A percentile compares a stretch with the other conserved stretches of the same genome.
Conservation (phyloP, 2,797 vertebrate species). For the Selene dorsalis region DNA sequence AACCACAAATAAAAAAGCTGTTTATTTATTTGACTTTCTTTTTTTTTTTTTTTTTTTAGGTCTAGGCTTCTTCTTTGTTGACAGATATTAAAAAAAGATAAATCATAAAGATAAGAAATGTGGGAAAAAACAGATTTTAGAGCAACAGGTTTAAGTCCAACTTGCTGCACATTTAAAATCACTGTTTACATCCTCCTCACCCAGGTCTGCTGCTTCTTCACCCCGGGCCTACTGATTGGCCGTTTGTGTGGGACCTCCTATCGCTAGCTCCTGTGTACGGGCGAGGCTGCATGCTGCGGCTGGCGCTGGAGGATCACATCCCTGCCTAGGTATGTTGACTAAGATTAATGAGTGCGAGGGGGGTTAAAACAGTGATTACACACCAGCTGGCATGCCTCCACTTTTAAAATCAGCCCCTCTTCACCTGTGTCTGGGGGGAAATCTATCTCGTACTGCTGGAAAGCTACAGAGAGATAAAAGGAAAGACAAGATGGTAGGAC, state of each 20-base stretch:
- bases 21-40: too few relatives aligned
- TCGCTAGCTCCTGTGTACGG: slow-evolving; percentile 2
- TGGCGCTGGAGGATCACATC: slow-evolving; percentile 54
- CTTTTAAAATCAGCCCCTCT: slow-evolving; percentile 64
- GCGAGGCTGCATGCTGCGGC: slow-evolving; percentile 14
- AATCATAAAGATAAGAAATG: neutral
- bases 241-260: slow-evolving; percentile 38
- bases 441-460: slow-evolving; percentile 40
- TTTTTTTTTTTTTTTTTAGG: too few relatives aligned
- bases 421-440: slow-evolving; percentile 61
- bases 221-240: slow-evolving; percentile 51
- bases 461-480: slow-evolving; percentile 25
- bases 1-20: slow-evolving; percentile 1
- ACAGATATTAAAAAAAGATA: neutral
- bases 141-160: slow-evolving; percentile 28
- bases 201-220: slow-evolving; percentile 32
- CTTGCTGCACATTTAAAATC: slow-evolving; percentile 32
- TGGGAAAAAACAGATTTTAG: slow-evolving; percentile 1
- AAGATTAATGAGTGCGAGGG: slow-evolving; percentile 75
- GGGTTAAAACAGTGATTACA: slow-evolving; percentile 80
- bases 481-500: slow-evolving; percentile 7
- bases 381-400: slow-evolving; percentile 66
- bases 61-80: neutral
- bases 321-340: slow-evolving; percentile 57
- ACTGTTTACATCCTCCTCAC: slow-evolving; percentile 26